A percentile compares a stretch with the other conserved stretches of the same genome.
These are phyloP conservation scores for Misgurnus anguillicaudatus DNA, from an alignment of 2,113 vertebrate genomes.

Conservation along the genomic window DNA sequence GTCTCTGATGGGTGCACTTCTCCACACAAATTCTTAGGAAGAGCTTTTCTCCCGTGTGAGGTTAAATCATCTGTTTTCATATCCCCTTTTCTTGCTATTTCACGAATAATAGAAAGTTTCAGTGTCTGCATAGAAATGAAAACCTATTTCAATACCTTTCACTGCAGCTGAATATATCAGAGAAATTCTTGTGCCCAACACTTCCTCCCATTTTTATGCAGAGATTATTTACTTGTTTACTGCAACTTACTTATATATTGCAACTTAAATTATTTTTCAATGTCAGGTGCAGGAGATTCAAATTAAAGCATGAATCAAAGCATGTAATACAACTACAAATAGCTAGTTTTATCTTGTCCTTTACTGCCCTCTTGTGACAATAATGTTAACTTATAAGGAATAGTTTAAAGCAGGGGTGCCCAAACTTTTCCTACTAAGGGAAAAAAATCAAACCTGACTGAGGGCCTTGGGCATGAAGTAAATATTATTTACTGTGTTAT, in stretches of 20 bases:
- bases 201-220: no score
- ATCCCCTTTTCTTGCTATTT: conserved; percentile 35
- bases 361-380: conserved; percentile 10
- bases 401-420: no score
- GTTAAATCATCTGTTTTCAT: conserved; percentile 30
- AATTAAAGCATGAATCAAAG: no score
- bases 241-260: no score
- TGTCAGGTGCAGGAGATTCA: no score
- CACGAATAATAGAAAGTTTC: conserved; percentile 10
- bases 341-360: not conserved
- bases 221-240: no score
- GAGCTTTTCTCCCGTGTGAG: conserved; percentile 4
- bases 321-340: not conserved
- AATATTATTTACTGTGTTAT: no score
- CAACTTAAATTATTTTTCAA: no score
- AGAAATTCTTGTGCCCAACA: not conserved
- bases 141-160: not conserved
- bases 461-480: no score
- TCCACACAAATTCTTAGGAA: conserved; percentile 58
- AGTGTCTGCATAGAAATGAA: conserved; percentile 13
- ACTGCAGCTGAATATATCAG: not conserved
- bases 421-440: no score
- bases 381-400: no score
- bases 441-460: no score
- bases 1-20: conserved; percentile 58